These are phyloP conservation scores for Tachina grossa DNA, from an alignment of 2,888 invertebrate species.

Conservation along the genomic window DNA sequence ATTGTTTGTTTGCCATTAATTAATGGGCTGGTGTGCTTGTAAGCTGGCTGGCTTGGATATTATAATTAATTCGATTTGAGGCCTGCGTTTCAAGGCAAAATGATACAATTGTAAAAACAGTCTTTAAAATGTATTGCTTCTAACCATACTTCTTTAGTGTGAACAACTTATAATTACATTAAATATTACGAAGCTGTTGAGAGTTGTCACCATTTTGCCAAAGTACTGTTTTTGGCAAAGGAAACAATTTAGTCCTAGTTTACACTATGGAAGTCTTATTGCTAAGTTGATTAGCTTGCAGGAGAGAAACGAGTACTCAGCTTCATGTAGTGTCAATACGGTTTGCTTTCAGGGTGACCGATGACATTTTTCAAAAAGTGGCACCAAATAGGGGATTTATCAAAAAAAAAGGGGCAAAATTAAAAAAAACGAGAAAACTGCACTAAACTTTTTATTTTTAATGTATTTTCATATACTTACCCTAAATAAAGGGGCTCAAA, in stretches of 20 bases:
- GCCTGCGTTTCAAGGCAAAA: conserved; percentile 16
- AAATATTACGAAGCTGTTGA: background rate
- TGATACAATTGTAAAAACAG: conserved; percentile 4
- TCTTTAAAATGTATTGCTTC: background rate
- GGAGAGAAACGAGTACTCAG: too few relatives aligned
- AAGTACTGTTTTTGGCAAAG: background rate
- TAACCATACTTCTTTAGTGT: background rate
- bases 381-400: too few relatives aligned
- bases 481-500: too few relatives aligned
- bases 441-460: too few relatives aligned
- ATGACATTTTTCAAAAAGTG: too few relatives aligned
- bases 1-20: background rate
- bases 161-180: background rate
- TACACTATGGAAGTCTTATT: too few relatives aligned
- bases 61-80: background rate
- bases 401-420: too few relatives aligned
- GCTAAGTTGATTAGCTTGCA: too few relatives aligned
- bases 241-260: background rate
- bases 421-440: too few relatives aligned
- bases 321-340: too few relatives aligned
- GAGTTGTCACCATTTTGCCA: background rate
- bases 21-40: conserved; percentile 6
- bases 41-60: background rate
- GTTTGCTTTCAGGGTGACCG: too few relatives aligned
- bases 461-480: too few relatives aligned